These are phyloP conservation scores for Ephestia elutella DNA, from an alignment of 1,140 invertebrate species.

Conservation along the genomic window DNA sequence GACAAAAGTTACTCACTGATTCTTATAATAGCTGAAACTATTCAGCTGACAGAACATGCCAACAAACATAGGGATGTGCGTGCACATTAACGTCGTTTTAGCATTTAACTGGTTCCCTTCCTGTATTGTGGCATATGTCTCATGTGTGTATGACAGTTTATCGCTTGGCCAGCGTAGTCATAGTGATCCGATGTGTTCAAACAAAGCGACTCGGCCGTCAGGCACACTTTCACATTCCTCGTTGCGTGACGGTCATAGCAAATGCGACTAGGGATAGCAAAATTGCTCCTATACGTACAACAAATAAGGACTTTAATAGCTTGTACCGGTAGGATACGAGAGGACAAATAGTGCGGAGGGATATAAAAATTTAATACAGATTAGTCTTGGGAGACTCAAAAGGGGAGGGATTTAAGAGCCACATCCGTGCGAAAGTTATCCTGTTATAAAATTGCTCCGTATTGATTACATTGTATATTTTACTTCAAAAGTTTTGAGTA, in stretches of 20 bases:
- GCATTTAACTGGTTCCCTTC: background rate
- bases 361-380: background rate
- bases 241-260: conserved; percentile 32
- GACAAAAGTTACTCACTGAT: no score
- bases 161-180: background rate
- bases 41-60: background rate
- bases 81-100: background rate
- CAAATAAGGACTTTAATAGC: background rate
- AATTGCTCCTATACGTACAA: background rate
- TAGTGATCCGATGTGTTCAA: background rate
- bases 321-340: background rate
- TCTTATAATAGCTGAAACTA: no score
- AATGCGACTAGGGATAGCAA: conserved; percentile 19
- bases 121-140: background rate
- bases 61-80: background rate
- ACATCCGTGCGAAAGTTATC: no score
- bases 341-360: background rate
- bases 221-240: conserved; percentile 46
- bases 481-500: no score
- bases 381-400: background rate
- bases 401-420: background rate
- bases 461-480: no score
- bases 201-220: conserved; percentile 8
- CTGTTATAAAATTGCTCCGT: no score
- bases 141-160: background rate